These are phyloP conservation scores for Argyrosomus regius DNA, from an alignment of 2,797 vertebrate species.

Conservation along the genomic window DNA sequence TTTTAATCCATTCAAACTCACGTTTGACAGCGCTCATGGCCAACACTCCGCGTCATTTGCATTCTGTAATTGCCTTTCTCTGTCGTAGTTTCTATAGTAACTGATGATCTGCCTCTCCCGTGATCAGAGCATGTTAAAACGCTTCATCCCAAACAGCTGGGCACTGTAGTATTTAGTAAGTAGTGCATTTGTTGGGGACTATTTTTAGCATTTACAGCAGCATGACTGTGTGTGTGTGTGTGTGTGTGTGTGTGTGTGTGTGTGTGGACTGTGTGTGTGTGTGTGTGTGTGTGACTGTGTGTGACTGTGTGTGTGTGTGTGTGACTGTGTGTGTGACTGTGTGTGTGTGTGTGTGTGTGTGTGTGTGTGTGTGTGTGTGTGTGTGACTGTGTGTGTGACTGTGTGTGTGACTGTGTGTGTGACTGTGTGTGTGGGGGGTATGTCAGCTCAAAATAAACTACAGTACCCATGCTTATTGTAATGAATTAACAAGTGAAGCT, in stretches of 20 bases:
- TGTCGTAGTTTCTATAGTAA: not conserved
- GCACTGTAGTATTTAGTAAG: not conserved
- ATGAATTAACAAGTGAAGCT: not conserved
- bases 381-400: not conserved
- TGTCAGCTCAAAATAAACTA: not conserved
- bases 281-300: not conserved
- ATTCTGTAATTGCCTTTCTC: not conserved
- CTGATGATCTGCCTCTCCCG: not conserved
- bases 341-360: not conserved
- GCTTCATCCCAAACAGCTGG: not conserved
- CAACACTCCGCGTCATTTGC: not conserved
- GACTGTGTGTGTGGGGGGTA: not conserved
- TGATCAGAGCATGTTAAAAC: too few species aligned
- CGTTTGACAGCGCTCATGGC: not conserved
- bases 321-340: not conserved
- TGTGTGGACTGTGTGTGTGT: not conserved
- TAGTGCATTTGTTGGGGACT: not conserved
- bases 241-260: not conserved
- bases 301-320: not conserved
- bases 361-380: not conserved
- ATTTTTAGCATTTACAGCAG: not conserved
- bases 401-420: not conserved
- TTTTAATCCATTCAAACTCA: slow-evolving; percentile 6
- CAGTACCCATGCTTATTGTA: not conserved
- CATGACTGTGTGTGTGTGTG: not conserved